These are phyloP conservation scores for Drosophila sechellia DNA, from an alignment of 1,140 invertebrate genomes.

Conservation along the genomic window DNA sequence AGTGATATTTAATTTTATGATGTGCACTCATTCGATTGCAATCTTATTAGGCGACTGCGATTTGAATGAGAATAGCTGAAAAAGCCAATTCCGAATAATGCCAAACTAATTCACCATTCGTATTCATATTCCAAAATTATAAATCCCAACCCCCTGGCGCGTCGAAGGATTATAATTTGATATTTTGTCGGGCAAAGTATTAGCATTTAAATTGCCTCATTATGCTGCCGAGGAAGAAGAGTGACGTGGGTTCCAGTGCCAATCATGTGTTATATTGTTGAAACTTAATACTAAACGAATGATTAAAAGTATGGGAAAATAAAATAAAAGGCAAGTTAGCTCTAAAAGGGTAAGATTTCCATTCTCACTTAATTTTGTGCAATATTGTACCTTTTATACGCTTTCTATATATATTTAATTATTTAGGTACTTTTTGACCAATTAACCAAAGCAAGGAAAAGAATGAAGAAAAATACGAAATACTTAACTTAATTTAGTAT, in stretches of 20 bases:
- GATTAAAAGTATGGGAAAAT: neutral
- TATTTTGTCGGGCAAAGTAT: constrained; percentile 71
- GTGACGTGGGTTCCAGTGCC: neutral
- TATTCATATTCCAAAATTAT: constrained; percentile 66
- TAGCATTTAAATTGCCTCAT: constrained; percentile 80
- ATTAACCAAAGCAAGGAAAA: no score
- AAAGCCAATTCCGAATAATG: constrained; percentile 15
- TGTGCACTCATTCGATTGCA: constrained; percentile 21
- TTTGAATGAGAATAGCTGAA: constrained; percentile 58
- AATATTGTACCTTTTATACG: no score
- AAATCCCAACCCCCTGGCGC: constrained; percentile 49
- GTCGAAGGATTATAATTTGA: constrained; percentile 70
- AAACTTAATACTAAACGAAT: constrained; percentile 3
- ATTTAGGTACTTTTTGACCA: no score
- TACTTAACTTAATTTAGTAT: no score
- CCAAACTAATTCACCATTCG: constrained; percentile 45
- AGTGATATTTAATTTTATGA: neutral
- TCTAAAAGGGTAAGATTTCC: no score
- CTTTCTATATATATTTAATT: no score
- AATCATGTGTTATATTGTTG: neutral
- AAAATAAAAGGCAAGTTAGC: no score
- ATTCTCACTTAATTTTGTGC: no score
- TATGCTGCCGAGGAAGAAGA: constrained; percentile 13
- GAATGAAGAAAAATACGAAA: no score
- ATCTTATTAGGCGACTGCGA: constrained; percentile 59